Conservation (phyloP, 2,888 invertebrate genomes). For the Amiota communis region DNA sequence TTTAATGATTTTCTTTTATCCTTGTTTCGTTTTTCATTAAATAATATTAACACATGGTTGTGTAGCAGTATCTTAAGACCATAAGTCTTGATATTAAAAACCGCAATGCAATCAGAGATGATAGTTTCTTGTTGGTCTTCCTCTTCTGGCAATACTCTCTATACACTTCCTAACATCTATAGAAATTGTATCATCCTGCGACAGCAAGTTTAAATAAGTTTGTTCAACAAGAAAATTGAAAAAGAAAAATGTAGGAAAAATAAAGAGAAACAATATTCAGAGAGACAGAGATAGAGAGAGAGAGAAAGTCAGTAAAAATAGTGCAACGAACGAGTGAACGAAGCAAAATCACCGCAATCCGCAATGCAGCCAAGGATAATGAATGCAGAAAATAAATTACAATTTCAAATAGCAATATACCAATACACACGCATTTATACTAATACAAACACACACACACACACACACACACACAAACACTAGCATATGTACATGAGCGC, state of each 20-base stretch:
- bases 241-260: not conserved
- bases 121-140: too few relatives aligned
- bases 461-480: not conserved
- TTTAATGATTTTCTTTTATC: too few relatives aligned
- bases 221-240: constrained; percentile 9
- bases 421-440: not conserved
- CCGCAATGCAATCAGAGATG: too few relatives aligned
- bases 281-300: not conserved
- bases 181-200: too few relatives aligned
- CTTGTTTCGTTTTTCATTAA: too few relatives aligned
- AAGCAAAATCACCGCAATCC: constrained; percentile 25
- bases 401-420: constrained; percentile 27
- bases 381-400: constrained; percentile 31
- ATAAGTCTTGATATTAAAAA: too few relatives aligned
- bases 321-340: not conserved
- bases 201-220: too few relatives aligned
- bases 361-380: constrained; percentile 27
- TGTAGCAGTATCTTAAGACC: too few relatives aligned
- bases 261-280: not conserved
- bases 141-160: too few relatives aligned
- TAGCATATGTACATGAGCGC: too few relatives aligned
- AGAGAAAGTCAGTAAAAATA: not conserved
- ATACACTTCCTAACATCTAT: too few relatives aligned
- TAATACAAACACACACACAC: constrained; percentile 10
- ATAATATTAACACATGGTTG: too few relatives aligned